These are phyloP conservation scores for Vanessa atalanta DNA, from an alignment of 1,140 invertebrate genomes.

Conservation along the genomic window DNA sequence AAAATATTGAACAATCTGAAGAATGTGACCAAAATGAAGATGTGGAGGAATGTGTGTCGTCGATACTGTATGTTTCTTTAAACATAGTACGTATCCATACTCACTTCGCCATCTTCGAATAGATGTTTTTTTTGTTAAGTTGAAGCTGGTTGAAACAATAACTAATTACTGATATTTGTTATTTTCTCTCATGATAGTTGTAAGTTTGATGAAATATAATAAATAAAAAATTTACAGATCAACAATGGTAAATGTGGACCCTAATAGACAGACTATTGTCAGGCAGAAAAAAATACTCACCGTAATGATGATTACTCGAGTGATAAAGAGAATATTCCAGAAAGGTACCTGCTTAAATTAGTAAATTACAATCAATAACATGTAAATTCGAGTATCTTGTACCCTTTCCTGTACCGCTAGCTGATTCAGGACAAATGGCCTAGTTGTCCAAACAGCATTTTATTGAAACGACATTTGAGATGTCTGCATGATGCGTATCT, in stretches of 20 bases:
- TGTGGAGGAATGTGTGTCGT: conserved; percentile 5
- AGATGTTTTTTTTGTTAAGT: conserved; percentile 1
- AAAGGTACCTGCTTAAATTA: conserved; percentile 3
- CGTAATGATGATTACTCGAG: conserved; percentile 1
- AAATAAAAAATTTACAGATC: conserved; percentile 6
- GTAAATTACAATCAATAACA: conserved; percentile 2
- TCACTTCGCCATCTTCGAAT: neutral
- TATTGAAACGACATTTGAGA: conserved; percentile 1
- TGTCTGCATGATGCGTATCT: neutral
- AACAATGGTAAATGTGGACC: neutral
- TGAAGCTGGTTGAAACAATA: conserved; percentile 3
- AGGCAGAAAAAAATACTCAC: neutral
- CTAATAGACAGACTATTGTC: neutral
- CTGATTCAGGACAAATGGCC: no score
- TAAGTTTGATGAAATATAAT: conserved; percentile 2
- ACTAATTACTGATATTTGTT: conserved; percentile 5
- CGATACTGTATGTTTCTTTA: conserved; percentile 3
- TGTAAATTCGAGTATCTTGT: conserved; percentile 1
- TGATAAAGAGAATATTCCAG: conserved; percentile 2
- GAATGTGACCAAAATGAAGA: conserved; percentile 1
- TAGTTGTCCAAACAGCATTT: no score
- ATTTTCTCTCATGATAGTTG: neutral
- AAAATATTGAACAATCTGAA: conserved; percentile 1
- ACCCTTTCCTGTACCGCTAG: no score
- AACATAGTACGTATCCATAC: neutral